Evolutionary conservation across 2,888 invertebrate genomes (phyloP).

Genomic region (Cerastis rubricosa): DNA sequence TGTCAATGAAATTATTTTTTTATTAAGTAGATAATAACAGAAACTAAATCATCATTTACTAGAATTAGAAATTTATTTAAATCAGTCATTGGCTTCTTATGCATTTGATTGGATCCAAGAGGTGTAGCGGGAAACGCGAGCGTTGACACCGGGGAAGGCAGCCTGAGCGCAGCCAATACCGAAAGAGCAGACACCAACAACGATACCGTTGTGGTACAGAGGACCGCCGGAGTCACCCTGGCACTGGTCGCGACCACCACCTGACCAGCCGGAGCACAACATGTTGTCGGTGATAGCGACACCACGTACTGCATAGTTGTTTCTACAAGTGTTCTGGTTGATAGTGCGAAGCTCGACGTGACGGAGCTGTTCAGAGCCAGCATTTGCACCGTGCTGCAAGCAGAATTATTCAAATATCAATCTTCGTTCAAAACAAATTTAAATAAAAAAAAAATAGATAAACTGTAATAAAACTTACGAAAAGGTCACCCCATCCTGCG

Average conservation of each 20-base stretch:
- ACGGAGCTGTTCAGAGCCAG: constrained; percentile 69
- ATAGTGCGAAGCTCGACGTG: constrained; percentile 74
- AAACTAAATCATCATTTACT: background rate
- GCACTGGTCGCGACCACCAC: constrained; percentile 83
- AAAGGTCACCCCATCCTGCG: constrained; percentile 76
- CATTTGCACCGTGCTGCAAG: constrained; percentile 61
- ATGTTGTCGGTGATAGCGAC: constrained; percentile 68
- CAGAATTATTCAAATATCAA: background rate
- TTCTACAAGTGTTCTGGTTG: constrained; percentile 70
- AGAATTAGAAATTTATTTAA: background rate
- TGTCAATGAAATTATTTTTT: background rate
- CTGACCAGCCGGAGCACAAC: constrained; percentile 71
- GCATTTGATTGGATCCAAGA: constrained; percentile 75
- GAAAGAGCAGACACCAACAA: constrained; percentile 77
- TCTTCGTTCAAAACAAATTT: background rate
- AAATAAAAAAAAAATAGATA: background rate
- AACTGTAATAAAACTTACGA: constrained; percentile 66
- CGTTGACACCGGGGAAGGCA: constrained; percentile 73
- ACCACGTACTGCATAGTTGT: constrained; percentile 59
- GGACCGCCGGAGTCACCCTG: constrained; percentile 82
- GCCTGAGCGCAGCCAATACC: constrained; percentile 69
- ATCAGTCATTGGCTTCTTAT: constrained; percentile 44
- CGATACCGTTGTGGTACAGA: constrained; percentile 75
- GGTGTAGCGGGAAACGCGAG: constrained; percentile 74
- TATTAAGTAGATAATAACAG: background rate